phyloP scores from a whole-genome alignment of 2,797 vertebrate species.

The Thripadectes ignobilis region DNA sequence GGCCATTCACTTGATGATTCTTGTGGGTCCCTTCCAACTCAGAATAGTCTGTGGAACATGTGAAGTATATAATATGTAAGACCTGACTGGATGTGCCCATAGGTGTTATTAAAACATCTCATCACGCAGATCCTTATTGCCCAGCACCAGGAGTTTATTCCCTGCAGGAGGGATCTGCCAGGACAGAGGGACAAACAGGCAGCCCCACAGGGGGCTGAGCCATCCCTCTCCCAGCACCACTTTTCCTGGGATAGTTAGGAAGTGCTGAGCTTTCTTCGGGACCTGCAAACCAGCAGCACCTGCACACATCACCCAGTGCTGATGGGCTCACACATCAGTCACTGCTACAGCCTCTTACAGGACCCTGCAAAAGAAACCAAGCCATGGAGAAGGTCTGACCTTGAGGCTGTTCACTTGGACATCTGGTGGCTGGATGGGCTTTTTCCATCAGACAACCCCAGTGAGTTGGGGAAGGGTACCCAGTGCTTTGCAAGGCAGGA shows the following conservation, averaged over 20 bases:
- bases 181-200: neutral
- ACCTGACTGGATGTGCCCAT: neutral
- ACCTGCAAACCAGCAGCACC: neutral
- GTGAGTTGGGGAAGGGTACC: rapidly evolving
- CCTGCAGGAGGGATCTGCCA: neutral
- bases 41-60: neutral
- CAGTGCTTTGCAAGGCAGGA: neutral
- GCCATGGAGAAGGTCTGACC: neutral
- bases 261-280: neutral
- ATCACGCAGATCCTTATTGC: neutral
- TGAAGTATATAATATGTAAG: neutral
- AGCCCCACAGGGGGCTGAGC: neutral
- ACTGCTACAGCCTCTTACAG: neutral
- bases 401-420: rapidly evolving
- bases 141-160: neutral
- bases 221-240: rapidly evolving
- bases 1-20: neutral
- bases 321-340: rapidly evolving
- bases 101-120: neutral
- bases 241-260: neutral
- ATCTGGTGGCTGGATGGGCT: neutral
- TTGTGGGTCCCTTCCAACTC: neutral
- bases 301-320: rapidly evolving
- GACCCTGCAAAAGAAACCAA: neutral
- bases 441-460: neutral